Base-by-base conservation (phyloP, 2,888 invertebrate species). In the Anagyrus pseudococci region DNA sequence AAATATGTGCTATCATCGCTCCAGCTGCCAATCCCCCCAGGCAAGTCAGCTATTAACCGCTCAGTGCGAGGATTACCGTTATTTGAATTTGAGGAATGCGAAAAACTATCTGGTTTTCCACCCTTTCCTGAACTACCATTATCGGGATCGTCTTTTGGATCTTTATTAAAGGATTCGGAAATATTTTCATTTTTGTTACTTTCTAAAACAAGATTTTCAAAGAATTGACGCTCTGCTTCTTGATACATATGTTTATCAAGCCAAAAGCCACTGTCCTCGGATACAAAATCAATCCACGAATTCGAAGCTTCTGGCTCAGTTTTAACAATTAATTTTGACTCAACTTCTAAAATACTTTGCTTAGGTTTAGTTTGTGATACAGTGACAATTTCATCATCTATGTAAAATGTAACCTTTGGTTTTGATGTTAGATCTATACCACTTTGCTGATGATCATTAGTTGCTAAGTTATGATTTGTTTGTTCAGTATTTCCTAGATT, bases 21-120 rank as follows among this genome's bases (percentile, higher is more conserved):
- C 92, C 92, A 92, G 77, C 90, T 89, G 79, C 90, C 90, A 71
- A 92, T 86, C 58, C 92, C 92, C 66, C 91, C 91, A 6, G 92
- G 92, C 68, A 92, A 82, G 81, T 90, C 89, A 75, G 90, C 88
- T 52, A 88, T 86, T 72, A 88, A 85, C 73, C 87, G 88, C 74
- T 87, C 87, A 15, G 89, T 88, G 40, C 82, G 82, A 50, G 84
- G 85, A 13, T 72, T 62, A 20, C 70, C 71, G 52, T 62, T 47
- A 50, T 62, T 68, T 7, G 68, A 66, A 52, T 55, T 50, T 8
- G 48, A 41, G 4, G 44, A 43, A 13, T 58, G 26, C 15, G 46
- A 44, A 22, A n/a, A 37, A 17, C 46, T 46, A n/a, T 60, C 50
- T 41, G 48, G 20, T 33, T 65, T 37, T 20, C 37, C 55, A 68